Conservation (phyloP, 2,797 vertebrate species). For the Lepilemur ruficaudatus region DNA sequence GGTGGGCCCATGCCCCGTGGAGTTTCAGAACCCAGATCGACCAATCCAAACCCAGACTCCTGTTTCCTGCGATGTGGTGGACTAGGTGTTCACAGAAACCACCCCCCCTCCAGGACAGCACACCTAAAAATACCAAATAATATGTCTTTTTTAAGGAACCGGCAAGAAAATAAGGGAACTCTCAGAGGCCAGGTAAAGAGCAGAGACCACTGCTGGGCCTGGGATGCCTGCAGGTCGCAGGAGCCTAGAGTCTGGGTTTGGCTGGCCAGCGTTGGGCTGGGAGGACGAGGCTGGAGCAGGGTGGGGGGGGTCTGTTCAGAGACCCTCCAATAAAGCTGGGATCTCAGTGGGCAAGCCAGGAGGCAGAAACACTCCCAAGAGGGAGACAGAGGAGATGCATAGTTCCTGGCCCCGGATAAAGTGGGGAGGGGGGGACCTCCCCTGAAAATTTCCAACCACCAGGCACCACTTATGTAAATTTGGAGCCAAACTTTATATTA, state of each 20-base stretch:
- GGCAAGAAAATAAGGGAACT: not conserved
- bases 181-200: not conserved
- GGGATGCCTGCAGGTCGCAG: not conserved
- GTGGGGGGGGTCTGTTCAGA: not conserved
- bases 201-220: fast-evolving
- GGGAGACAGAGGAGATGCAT: not conserved
- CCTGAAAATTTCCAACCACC: not conserved
- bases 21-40: not conserved
- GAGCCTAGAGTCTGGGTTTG: no score
- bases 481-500: not conserved
- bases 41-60: not conserved
- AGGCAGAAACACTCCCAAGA: not conserved
- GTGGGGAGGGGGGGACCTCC: fast-evolving
- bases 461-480: not conserved
- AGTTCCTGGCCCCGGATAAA: not conserved
- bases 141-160: not conserved
- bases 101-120: not conserved
- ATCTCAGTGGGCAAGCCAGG: not conserved
- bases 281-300: not conserved
- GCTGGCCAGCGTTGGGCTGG: not conserved
- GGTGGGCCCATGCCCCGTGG: fast-evolving
- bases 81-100: not conserved
- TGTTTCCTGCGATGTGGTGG: fast-evolving
- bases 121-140: not conserved
- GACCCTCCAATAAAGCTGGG: not conserved